Evolutionary conservation across 1,140 invertebrate species (phyloP).

Genomic region (Drosophila grimshawi): DNA sequence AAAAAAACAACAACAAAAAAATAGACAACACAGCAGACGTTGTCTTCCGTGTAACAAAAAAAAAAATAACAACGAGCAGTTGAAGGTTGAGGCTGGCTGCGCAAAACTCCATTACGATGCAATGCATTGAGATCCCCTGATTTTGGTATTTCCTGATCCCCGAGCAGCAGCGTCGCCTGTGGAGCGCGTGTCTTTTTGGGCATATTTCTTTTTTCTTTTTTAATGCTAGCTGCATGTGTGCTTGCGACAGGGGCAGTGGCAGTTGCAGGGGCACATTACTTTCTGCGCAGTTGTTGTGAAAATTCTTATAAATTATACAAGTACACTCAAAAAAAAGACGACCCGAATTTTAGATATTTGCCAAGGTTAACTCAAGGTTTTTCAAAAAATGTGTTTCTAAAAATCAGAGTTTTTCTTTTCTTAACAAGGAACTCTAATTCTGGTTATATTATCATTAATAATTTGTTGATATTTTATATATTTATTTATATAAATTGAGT

Average conservation of each 20-base stretch:
- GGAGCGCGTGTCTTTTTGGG: conserved; percentile 71
- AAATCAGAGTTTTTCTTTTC: no score
- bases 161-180: conserved; percentile 46
- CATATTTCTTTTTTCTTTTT: conserved; percentile 26
- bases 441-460: no score
- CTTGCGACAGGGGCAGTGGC: neutral
- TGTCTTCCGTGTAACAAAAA: conserved; percentile 74
- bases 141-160: conserved; percentile 20
- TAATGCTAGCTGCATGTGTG: conserved; percentile 16
- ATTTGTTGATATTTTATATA: no score
- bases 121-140: conserved; percentile 26
- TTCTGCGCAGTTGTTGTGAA: conserved; percentile 63
- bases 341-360: no score
- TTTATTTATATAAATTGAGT: no score
- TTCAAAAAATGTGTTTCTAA: no score
- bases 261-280: conserved; percentile 35
- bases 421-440: no score
- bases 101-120: conserved; percentile 26
- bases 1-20: conserved; percentile 26
- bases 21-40: conserved; percentile 42
- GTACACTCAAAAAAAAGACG: no score
- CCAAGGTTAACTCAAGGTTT: no score
- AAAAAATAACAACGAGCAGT: conserved; percentile 26
- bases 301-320: conserved; percentile 46
- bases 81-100: conserved; percentile 23